Evolutionary conservation across 1,140 invertebrate species (phyloP).

Genomic region (Gerris buenoi): DNA sequence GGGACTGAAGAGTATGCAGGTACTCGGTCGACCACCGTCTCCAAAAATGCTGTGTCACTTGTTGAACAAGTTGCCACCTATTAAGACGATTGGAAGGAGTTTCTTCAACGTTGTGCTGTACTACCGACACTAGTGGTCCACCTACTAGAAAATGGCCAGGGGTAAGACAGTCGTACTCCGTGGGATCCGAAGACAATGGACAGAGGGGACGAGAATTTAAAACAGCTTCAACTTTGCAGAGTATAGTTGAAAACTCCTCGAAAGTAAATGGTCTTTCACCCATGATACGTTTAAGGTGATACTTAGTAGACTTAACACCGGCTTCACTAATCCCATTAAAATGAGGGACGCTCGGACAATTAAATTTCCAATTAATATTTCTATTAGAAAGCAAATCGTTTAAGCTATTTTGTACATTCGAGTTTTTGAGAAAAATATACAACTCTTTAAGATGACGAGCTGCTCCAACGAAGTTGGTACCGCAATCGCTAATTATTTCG

Average conservation of each 20-base stretch:
- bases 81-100: conserved; percentile 8
- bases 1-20: conserved; percentile 8
- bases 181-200: not conserved
- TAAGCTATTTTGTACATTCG: not conserved
- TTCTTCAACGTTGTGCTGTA: conserved; percentile 19
- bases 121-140: conserved; percentile 14
- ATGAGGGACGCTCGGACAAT: conserved; percentile 1
- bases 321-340: conserved; percentile 3
- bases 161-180: conserved; percentile 5
- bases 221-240: conserved; percentile 22
- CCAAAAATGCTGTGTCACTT: conserved; percentile 14
- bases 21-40: conserved; percentile 12
- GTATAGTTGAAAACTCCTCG: conserved; percentile 24
- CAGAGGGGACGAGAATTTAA: conserved; percentile 23
- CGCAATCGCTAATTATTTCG: conserved; percentile 23
- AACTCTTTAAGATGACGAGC: conserved; percentile 3
- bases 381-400: not conserved
- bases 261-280: conserved; percentile 8
- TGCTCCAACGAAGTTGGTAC: conserved; percentile 23
- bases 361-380: not conserved
- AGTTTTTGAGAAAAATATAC: not conserved
- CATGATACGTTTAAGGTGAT: not conserved
- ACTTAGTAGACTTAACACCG: not conserved
- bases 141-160: conserved; percentile 1
- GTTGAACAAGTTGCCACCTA: conserved; percentile 12